Evolutionary conservation across 2,113 vertebrate genomes (phyloP), one percentile per base, ranked within the genome.

Genomic region (Ivindomyrus marchei): DNA sequence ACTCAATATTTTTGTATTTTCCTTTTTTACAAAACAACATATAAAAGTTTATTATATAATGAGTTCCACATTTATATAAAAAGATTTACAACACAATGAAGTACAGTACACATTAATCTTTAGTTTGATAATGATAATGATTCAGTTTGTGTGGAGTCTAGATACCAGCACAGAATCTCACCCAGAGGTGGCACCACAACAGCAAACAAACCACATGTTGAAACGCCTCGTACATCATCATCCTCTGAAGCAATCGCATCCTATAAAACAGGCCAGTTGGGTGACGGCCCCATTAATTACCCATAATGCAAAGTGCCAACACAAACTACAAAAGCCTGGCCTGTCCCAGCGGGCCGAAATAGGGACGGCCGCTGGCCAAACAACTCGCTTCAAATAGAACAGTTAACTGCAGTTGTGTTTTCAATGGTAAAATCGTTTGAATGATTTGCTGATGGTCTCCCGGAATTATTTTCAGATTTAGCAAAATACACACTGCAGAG

Each of bases 71-170:
- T 94, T 93, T 94, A 94, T 95, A 94, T 95, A 96, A 95, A 96
- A 62, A 45, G 66, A 87, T 91, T 95, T 96, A 95, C 95, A 96
- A 95, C n/a, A 42, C 6, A 93, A 92, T 91, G 92, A 93, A 93
- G 94, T 94, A 94, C 92, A 95, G 94, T 94, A 95, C 94, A 94
- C 92, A 95, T 95, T 95, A 93, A 93, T 91, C 91, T 92, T 91
- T 53, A 92, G 93, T 89, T 91, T 93, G 92, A 88, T 92, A 92
- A 92, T 91, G 31, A 9, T 91, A 92, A 92, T 91, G 31, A 10
- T 92, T 88, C 46, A 66, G 74, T 66, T 49, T 56, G 47, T 46
- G 52, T 56, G 86, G 85, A 77, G 31, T 24, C 24, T 39, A 13
- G 46, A 74, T 27, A 85, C 80, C 88, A 89, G 88, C 56, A 86